Base-by-base conservation (phyloP, 2,113 vertebrate genomes). In the Piliocolobus tephrosceles region DNA sequence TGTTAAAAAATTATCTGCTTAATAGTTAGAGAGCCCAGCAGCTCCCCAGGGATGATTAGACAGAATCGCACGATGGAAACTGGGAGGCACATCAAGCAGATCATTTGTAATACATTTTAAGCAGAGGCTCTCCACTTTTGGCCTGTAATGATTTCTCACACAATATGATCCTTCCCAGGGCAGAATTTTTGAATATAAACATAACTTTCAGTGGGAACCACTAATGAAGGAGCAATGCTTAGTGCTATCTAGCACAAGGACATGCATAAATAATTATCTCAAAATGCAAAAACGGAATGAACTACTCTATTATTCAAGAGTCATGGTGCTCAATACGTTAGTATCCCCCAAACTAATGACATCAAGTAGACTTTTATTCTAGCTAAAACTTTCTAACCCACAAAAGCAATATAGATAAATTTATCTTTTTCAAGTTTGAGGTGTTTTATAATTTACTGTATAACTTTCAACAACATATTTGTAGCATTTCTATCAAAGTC, bases 51-150 rank as follows among this genome's bases (percentile, higher is more conserved):
- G 94, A 98, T 91, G 97, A 99, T 98, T 97, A 98, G 94, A 97
- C 66, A 92, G 95, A 92, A 91, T 95, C 90, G 91, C 90, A 91
- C 92, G 85, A 94, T 92, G 72, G 73, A 95, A 96, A 90, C 32
- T 81, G 68, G 85, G 82, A 96, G 93, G 87, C 88, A 94, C 0
- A 52, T 96, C 97, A 97, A 98, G 96, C 83, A 95, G 57, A 84
- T 91, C 76, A 98, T 98, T 97, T 98, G 68, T 98, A 98, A 96
- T 98, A 91, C 92, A 98, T 97, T 98, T 97, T 97, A 97, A 98
- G 94, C 76, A 98, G 94, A 89, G 57, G 30, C 82, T 97, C 86
- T 97, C 58, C 76, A 96, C 40, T 93, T 97, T 94, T 97, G 90
- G 91, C 96, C 96, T 98, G 45, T 93, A 96, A 98, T 94, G 94